Conservation (phyloP, 2,113 vertebrate species). For the Solea senegalensis region DNA sequence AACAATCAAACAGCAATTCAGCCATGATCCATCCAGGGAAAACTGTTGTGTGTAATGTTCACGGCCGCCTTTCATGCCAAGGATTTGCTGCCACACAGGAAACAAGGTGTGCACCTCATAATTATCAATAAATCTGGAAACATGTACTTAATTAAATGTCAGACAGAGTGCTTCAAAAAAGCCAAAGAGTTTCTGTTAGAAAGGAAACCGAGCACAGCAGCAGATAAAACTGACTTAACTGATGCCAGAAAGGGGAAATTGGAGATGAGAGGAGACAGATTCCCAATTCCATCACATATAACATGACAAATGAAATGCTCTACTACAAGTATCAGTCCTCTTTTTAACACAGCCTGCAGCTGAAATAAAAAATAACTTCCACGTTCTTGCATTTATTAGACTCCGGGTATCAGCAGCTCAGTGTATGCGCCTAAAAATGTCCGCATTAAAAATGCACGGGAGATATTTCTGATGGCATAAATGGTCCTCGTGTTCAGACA, state of each 20-base stretch:
- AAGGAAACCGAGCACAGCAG: no score
- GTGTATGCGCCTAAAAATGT: not conserved
- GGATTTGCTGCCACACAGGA: not conserved
- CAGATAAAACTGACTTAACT: no score
- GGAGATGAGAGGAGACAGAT: no score
- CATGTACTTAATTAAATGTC: not conserved
- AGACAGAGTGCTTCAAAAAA: not conserved
- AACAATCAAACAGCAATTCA: not conserved
- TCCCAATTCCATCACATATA: no score
- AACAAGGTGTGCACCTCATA: not conserved
- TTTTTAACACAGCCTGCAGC: slow-evolving; percentile 1
- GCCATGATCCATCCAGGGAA: not conserved
- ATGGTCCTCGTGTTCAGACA: slow-evolving; percentile 27
- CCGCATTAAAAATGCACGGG: not conserved
- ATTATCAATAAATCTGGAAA: not conserved
- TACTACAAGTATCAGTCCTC: no score
- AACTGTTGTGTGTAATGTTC: not conserved
- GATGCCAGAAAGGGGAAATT: no score
- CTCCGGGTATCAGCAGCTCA: not conserved
- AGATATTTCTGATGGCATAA: not conserved
- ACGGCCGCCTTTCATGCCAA: not conserved
- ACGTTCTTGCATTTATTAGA: not conserved
- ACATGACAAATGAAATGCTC: no score
- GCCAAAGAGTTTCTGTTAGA: not conserved
- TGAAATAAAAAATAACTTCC: not conserved